Conservation (phyloP, 1,140 invertebrate species). For the Heliconius hermathena region DNA sequence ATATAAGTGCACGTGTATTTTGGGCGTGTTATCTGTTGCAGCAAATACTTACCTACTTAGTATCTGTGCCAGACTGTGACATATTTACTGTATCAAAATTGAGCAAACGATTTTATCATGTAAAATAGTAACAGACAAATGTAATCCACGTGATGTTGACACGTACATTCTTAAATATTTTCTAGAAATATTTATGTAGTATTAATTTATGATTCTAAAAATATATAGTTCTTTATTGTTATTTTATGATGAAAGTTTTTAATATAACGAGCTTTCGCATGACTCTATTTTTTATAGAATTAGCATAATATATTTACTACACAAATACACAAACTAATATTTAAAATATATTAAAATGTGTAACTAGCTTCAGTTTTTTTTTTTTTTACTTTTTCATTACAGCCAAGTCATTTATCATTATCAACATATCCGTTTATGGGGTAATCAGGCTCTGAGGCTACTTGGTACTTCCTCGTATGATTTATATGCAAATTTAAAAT, state of each 20-base stretch:
- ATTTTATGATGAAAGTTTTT: not conserved
- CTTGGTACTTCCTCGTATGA: slow-evolving; percentile 7
- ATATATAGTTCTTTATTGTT: not conserved
- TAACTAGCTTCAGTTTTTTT: not conserved
- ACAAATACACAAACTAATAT: too few species aligned
- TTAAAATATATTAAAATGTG: too few species aligned
- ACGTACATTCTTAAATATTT: not conserved
- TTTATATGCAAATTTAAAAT: slow-evolving; percentile 25
- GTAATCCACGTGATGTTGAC: slow-evolving; percentile 11
- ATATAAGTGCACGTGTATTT: slow-evolving; percentile 15
- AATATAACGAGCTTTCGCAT: not conserved
- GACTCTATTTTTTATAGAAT: not conserved
- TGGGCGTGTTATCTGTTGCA: slow-evolving; percentile 18
- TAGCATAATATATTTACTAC: too few species aligned
- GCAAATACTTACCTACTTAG: slow-evolving; percentile 11
- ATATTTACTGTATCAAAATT: slow-evolving; percentile 38
- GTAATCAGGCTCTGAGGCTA: not conserved
- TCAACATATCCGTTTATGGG: not conserved
- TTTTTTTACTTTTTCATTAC: not conserved
- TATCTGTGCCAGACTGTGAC: slow-evolving; percentile 26
- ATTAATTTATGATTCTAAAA: not conserved
- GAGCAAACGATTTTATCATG: slow-evolving; percentile 33
- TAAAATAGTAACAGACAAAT: slow-evolving; percentile 22
- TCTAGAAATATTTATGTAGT: not conserved
- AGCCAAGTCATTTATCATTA: not conserved